Evolutionary conservation across 2,797 vertebrate species (phyloP).

Genomic region (Adrianichthys oophorus): DNA sequence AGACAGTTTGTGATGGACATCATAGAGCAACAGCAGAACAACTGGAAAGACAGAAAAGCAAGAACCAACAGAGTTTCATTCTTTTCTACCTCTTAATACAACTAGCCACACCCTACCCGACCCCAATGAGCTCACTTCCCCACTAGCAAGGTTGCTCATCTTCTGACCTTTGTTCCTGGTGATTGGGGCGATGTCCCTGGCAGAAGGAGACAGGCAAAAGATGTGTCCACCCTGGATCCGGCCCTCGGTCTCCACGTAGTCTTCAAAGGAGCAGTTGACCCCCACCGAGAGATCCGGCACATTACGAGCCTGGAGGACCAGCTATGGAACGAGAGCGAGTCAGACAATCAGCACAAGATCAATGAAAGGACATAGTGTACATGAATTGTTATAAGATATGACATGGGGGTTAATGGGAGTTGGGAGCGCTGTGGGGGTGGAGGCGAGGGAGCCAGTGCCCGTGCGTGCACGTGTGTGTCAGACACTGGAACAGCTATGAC

Average conservation of each 20-base stretch:
- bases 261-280: slow-evolving; percentile 97
- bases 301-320: slow-evolving; percentile 91
- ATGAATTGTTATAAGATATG: slow-evolving; percentile 75
- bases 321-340: slow-evolving; percentile 63
- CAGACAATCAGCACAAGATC: slow-evolving; percentile 59
- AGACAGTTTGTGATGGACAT: slow-evolving; percentile 4
- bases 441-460: slow-evolving; percentile 8
- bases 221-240: slow-evolving; percentile 86
- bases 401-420: slow-evolving; percentile 68
- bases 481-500: slow-evolving; percentile 37
- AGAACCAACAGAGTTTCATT: neutral
- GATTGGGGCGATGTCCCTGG: slow-evolving; percentile 89
- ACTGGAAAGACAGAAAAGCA: neutral
- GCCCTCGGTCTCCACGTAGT: slow-evolving; percentile 92
- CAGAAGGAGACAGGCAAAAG: slow-evolving; percentile 90
- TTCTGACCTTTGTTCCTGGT: slow-evolving; percentile 88
- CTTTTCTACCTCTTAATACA: slow-evolving; percentile 8
- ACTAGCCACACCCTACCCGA: slow-evolving; percentile 1
- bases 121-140: slow-evolving; percentile 35
- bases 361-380: slow-evolving; percentile 72
- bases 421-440: slow-evolving; percentile 12
- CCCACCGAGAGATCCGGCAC: slow-evolving; percentile 92
- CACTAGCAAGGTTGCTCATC: slow-evolving; percentile 31
- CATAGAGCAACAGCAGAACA: neutral
- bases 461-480: slow-evolving; percentile 29